phyloP scores from a whole-genome alignment of 2,888 invertebrate genomes.

The Iselma pallidipennis region DNA sequence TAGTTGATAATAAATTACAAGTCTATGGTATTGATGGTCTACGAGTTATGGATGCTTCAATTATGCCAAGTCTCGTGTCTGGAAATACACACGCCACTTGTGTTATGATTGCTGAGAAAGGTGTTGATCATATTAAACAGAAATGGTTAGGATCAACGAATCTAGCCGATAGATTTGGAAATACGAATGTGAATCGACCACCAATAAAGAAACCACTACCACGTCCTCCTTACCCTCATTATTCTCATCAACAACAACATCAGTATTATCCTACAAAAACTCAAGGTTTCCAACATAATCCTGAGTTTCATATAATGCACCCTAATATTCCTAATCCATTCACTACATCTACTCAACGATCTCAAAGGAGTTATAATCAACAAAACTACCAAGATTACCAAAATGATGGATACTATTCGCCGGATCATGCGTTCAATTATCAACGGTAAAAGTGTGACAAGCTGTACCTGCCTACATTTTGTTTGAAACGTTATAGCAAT shows the following conservation, averaged over 20 bases:
- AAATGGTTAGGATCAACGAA: slow-evolving; percentile 38
- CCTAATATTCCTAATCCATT: slow-evolving; percentile 33
- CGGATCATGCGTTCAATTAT: not conserved
- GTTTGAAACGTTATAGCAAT: too few relatives aligned
- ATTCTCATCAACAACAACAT: not conserved
- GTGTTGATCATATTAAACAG: slow-evolving; percentile 50
- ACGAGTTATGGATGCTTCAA: slow-evolving; percentile 57
- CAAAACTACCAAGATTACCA: slow-evolving; percentile 6
- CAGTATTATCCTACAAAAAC: not conserved
- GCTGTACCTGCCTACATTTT: slow-evolving; percentile 4
- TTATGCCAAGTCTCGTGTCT: slow-evolving; percentile 52
- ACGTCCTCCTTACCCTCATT: not conserved
- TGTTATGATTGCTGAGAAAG: slow-evolving; percentile 55
- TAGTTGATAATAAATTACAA: slow-evolving; percentile 70
- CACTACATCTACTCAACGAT: slow-evolving; percentile 6
- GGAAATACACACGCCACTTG: slow-evolving; percentile 54
- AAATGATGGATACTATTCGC: not conserved
- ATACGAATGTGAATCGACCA: not conserved
- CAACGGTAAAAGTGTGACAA: not conserved
- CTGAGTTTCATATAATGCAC: slow-evolving; percentile 27
- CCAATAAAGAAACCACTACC: not conserved
- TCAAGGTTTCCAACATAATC: slow-evolving; percentile 23
- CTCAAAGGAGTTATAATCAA: slow-evolving; percentile 13
- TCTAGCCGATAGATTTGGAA: slow-evolving; percentile 17
- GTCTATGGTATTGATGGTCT: slow-evolving; percentile 67